Evolutionary conservation across 2,797 vertebrate species (phyloP).

Genomic region (Spinus olivaceus): DNA sequence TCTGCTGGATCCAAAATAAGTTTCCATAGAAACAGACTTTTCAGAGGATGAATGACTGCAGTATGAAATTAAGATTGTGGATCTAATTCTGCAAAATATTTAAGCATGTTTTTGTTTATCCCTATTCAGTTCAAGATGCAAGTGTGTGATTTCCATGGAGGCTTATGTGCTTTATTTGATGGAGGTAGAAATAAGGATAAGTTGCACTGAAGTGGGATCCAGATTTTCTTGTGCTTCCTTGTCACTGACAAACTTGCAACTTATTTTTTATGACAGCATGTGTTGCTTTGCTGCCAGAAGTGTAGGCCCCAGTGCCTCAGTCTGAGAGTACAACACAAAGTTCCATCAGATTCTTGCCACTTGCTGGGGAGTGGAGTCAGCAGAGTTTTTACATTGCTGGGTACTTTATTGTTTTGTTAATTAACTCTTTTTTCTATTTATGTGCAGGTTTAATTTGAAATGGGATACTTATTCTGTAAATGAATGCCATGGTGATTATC

Average conservation of each 20-base stretch:
- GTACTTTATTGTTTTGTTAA: conserved; percentile 64
- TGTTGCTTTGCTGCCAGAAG: background rate
- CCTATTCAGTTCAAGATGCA: conserved; percentile 9
- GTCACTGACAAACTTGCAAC: background rate
- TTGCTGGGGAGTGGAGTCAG: conserved; percentile 46
- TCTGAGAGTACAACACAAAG: background rate
- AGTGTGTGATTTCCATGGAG: conserved; percentile 23
- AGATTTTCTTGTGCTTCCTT: background rate
- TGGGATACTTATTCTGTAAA: conserved; percentile 63
- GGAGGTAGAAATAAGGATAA: conserved; percentile 16
- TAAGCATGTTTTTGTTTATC: conserved; percentile 40
- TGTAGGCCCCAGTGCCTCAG: background rate
- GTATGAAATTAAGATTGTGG: conserved; percentile 23
- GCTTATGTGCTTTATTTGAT: conserved; percentile 38
- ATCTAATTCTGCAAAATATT: conserved; percentile 48
- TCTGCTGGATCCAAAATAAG: conserved; percentile 36
- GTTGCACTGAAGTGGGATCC: background rate
- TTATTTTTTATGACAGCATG: background rate
- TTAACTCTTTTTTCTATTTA: conserved; percentile 70
- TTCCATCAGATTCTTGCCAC: background rate
- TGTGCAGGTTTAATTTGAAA: conserved; percentile 62
- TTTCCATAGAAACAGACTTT: conserved; percentile 56
- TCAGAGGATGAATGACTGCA: background rate
- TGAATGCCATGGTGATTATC: conserved; percentile 48
- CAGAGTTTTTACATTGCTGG: conserved; percentile 43